Conservation (phyloP, 2,888 invertebrate species). For the Polyploca ridens region DNA sequence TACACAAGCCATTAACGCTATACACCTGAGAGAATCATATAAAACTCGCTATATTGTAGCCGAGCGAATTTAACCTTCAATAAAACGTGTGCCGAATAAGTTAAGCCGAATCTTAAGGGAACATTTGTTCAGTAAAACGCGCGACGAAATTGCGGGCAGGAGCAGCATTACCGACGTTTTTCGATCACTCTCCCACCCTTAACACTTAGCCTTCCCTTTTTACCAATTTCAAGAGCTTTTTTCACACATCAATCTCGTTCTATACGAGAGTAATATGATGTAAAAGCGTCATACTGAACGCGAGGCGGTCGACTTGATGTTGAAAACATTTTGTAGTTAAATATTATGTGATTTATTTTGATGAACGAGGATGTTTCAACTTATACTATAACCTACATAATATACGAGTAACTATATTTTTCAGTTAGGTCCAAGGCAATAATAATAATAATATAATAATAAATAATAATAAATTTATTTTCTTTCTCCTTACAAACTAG, state of each 20-base stretch:
- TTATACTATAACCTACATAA: too few relatives aligned
- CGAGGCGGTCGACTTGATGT: conserved; percentile 36
- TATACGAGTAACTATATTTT: too few relatives aligned
- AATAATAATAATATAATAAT: too few relatives aligned
- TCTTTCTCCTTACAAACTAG: too few relatives aligned
- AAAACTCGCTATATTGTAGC: conserved; percentile 59
- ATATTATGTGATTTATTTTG: conserved; percentile 22
- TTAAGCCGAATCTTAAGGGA: conserved; percentile 76
- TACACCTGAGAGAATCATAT: conserved; percentile 59
- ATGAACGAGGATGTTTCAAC: not conserved
- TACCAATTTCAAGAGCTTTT: conserved; percentile 81
- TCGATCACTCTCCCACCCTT: conserved; percentile 74
- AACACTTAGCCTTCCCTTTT: conserved; percentile 83
- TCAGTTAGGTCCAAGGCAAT: too few relatives aligned
- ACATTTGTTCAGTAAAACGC: conserved; percentile 81
- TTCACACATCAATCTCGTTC: conserved; percentile 80
- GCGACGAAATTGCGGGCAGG: conserved; percentile 79
- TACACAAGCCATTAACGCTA: conserved; percentile 26
- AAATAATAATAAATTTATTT: too few relatives aligned
- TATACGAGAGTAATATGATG: conserved; percentile 73
- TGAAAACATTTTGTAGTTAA: conserved; percentile 43
- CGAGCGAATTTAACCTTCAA: conserved; percentile 70
- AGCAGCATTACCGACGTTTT: conserved; percentile 64
- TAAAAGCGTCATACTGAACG: conserved; percentile 65
- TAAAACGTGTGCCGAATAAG: conserved; percentile 80